phyloP scores from a whole-genome alignment of 2,888 invertebrate species.

The Eumacrocentrus americanus region DNA sequence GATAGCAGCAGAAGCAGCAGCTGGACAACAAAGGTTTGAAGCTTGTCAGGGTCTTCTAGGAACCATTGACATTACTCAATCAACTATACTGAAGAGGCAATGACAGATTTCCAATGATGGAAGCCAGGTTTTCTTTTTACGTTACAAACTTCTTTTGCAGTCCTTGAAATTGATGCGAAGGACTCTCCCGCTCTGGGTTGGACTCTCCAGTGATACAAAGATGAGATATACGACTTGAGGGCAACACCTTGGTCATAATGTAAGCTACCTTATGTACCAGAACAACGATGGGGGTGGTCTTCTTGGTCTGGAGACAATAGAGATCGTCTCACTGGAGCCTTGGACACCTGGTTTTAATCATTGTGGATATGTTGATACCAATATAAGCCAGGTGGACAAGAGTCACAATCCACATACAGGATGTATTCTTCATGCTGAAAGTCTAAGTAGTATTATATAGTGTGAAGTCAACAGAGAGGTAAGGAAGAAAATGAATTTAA shows the following conservation, averaged over 20 bases:
- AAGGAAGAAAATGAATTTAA: constrained; percentile 40
- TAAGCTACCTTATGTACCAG: constrained; percentile 44
- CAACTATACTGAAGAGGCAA: too few species aligned
- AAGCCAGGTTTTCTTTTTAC: constrained; percentile 26
- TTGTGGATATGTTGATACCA: too few species aligned
- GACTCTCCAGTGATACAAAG: constrained; percentile 40
- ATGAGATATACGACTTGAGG: constrained; percentile 49
- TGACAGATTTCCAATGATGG: constrained; percentile 14
- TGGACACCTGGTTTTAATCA: too few species aligned
- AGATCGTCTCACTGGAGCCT: too few species aligned
- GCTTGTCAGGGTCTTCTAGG: neutral
- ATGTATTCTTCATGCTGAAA: too few species aligned
- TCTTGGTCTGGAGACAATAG: too few species aligned
- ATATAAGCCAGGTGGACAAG: too few species aligned
- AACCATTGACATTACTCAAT: constrained; percentile 8
- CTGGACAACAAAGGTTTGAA: neutral
- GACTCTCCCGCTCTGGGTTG: too few species aligned
- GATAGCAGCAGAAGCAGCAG: too few species aligned
- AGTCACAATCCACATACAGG: too few species aligned
- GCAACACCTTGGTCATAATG: constrained; percentile 45
- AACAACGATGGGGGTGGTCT: constrained; percentile 50
- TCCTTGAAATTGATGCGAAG: constrained; percentile 25
- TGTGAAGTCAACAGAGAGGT: constrained; percentile 27
- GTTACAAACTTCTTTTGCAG: constrained; percentile 13
- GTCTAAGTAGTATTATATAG: too few species aligned